Conservation (phyloP, 1,140 invertebrate species). For the Ceratitis capitata region DNA sequence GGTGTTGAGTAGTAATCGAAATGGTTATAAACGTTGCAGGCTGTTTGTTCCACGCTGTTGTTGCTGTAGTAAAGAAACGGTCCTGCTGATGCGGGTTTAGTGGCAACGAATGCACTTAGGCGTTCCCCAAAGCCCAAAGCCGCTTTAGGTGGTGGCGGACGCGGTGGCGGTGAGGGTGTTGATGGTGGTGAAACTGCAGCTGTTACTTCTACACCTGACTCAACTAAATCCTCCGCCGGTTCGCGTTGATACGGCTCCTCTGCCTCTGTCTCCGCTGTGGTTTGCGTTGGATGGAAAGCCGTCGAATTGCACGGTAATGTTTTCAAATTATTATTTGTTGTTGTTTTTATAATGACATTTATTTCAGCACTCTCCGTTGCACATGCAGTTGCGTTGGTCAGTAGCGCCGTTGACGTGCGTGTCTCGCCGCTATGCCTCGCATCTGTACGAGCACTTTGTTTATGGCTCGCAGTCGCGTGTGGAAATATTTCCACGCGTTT, state of each 20-base stretch:
- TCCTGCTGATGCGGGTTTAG: conserved; percentile 38
- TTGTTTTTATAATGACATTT: background rate
- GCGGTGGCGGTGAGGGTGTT: conserved; percentile 25
- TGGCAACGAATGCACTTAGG: conserved; percentile 42
- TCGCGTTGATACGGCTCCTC: background rate
- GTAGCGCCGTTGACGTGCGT: conserved; percentile 4
- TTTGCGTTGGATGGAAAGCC: background rate
- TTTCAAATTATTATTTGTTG: background rate
- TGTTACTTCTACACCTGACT: background rate
- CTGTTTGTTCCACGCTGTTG: background rate
- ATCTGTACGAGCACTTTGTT: background rate
- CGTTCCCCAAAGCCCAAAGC: conserved; percentile 1
- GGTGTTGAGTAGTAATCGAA: background rate
- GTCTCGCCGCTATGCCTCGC: background rate
- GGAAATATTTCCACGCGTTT: background rate
- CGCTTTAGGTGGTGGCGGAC: background rate
- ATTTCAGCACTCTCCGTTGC: conserved; percentile 39
- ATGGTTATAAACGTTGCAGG: background rate
- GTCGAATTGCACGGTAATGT: background rate
- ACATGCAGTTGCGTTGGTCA: conserved; percentile 43
- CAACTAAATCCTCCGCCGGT: background rate
- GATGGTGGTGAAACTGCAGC: background rate
- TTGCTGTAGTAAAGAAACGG: background rate
- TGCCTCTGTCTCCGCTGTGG: background rate
- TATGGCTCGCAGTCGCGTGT: background rate